Conservation (phyloP, 2,888 invertebrate species). For the Luffia ferchaultella region DNA sequence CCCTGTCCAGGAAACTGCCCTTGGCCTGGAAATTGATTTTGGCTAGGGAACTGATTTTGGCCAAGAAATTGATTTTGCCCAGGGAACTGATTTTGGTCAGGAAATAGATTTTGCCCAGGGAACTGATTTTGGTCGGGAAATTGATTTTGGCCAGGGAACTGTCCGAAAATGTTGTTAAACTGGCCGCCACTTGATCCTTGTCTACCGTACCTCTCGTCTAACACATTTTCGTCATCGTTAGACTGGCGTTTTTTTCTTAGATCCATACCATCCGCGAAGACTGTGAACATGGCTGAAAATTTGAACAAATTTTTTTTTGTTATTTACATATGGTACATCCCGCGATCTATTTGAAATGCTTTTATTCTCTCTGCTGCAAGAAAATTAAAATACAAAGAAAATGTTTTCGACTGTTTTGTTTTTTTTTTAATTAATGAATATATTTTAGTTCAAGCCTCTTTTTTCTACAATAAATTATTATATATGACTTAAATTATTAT, state of each 20-base stretch:
- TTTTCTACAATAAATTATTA: too few relatives aligned
- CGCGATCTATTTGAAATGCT: not conserved
- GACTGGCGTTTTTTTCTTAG: slow-evolving; percentile 28
- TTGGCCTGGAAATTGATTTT: slow-evolving; percentile 12
- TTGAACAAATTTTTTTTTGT: too few relatives aligned
- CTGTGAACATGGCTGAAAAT: slow-evolving; percentile 27
- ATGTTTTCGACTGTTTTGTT: too few relatives aligned
- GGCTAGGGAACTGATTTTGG: slow-evolving; percentile 10
- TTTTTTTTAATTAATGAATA: too few relatives aligned
- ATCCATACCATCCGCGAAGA: slow-evolving; percentile 17
- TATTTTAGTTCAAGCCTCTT: too few relatives aligned
- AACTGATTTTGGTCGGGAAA: slow-evolving; percentile 11
- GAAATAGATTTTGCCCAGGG: slow-evolving; percentile 13
- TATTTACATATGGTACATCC: not conserved
- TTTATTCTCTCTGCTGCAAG: slow-evolving; percentile 1
- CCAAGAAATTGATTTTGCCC: slow-evolving; percentile 10
- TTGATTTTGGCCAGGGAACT: slow-evolving; percentile 4
- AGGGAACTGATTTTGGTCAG: slow-evolving; percentile 9
- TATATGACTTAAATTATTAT: too few relatives aligned
- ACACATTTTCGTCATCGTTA: slow-evolving; percentile 11
- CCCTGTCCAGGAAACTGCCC: slow-evolving; percentile 8
- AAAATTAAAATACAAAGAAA: too few relatives aligned
- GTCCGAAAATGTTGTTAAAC: slow-evolving; percentile 9
- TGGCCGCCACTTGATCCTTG: slow-evolving; percentile 7
- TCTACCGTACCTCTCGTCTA: slow-evolving; percentile 41